Conservation (phyloP, 2,888 invertebrate species). For the Pollenia griseotomentosa region DNA sequence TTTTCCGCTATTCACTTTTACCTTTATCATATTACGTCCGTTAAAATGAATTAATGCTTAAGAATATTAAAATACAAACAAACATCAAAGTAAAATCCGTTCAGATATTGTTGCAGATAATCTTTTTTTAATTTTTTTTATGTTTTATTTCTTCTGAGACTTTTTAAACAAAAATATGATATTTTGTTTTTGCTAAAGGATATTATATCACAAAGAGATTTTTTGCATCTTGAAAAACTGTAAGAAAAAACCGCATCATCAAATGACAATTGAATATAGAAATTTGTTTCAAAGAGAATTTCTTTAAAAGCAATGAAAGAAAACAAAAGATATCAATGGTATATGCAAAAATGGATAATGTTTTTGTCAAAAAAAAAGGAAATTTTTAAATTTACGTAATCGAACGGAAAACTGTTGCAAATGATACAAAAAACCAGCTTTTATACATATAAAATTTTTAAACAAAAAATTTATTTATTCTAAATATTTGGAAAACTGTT, state of each 20-base stretch:
- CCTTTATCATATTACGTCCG: slow-evolving; percentile 63
- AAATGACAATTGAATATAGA: slow-evolving; percentile 67
- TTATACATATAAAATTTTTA: too few species aligned
- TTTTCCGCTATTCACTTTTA: slow-evolving; percentile 31
- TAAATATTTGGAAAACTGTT: too few species aligned
- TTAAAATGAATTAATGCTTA: slow-evolving; percentile 44
- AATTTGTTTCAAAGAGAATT: slow-evolving; percentile 31
- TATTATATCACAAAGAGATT: slow-evolving; percentile 78
- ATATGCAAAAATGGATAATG: neutral
- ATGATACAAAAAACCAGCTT: too few species aligned
- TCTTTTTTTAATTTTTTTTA: slow-evolving; percentile 27
- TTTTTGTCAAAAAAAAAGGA: too few species aligned
- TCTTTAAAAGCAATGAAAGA: neutral
- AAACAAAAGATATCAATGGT: neutral
- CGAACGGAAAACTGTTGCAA: too few species aligned
- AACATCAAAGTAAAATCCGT: slow-evolving; percentile 64
- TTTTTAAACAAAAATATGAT: slow-evolving; percentile 76
- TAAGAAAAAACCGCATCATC: slow-evolving; percentile 45
- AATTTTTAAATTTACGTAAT: too few species aligned
- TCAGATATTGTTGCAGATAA: slow-evolving; percentile 46
- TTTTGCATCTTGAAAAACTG: slow-evolving; percentile 76
- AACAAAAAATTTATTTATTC: too few species aligned
- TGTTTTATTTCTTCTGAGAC: slow-evolving; percentile 4
- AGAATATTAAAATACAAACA: slow-evolving; percentile 38
- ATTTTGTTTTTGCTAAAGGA: slow-evolving; percentile 78